Evolutionary conservation across 2,797 vertebrate genomes (phyloP), one percentile per base, ranked within the genome.

Genomic region (Propithecus perrieri): DNA sequence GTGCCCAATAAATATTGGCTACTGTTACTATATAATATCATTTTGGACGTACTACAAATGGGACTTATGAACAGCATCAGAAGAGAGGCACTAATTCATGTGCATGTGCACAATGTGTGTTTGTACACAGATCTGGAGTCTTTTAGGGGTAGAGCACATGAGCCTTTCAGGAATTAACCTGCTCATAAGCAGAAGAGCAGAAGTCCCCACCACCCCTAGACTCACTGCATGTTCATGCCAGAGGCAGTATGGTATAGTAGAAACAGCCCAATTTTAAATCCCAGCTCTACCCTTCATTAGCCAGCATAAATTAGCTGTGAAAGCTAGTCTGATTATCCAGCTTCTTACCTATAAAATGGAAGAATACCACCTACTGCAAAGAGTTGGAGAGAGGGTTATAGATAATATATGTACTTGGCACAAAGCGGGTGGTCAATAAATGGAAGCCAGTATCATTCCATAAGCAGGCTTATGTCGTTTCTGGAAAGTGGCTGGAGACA

Each of bases 101-200:
- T 24, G 55, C 22, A 24, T 57, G 22, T 9, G 22, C 55, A 57
- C 55, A 57, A 57, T 57, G 55, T 57, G 55, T 24, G 55, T 57
- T 57, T 24, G 22, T 57, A 57, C 22, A 57, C 55, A 57, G 55
- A 24, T 9, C 22, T 57, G 55, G 55, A 57, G 55, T 57, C 55
- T 57, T 57, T 57, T 57, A 57, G 22, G 55, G 55, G 22, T 57
- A 57, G 8, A 57, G 55, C 55, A 57, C 55, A 57, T 24, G 22
- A 57, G 55, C 55, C 55, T 81, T 92, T 89, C 30, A 92, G 74
- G 53, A 90, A 87, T 89, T 85, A 86, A 86, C 26, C 26, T 86
- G 35, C 50, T 86, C 35, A 48, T 69, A 74, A 88, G 65, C 24
- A 89, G 22, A 89, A 79, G 30, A 55, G 50, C 15, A 67, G 26